phyloP scores from a whole-genome alignment of 2,888 invertebrate species.

The Lissonota sp. region DNA sequence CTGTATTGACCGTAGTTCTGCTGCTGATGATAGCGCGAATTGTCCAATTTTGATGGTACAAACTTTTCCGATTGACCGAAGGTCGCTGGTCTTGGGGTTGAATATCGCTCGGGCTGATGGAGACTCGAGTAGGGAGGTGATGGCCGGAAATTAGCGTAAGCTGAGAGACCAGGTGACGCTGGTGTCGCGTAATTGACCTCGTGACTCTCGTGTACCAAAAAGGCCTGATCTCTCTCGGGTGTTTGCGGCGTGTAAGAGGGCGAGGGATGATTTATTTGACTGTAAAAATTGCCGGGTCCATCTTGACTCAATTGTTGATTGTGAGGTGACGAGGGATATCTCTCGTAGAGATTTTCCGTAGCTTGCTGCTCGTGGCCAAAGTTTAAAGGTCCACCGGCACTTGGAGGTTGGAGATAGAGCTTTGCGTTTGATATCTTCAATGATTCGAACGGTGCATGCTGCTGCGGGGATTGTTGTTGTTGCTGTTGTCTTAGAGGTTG shows the following conservation, averaged over 20 bases:
- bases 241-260: slow-evolving; percentile 74
- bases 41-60: slow-evolving; percentile 62
- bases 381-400: slow-evolving; percentile 56
- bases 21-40: slow-evolving; percentile 34
- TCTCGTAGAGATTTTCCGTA: slow-evolving; percentile 68
- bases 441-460: slow-evolving; percentile 74
- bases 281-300: slow-evolving; percentile 73
- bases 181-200: slow-evolving; percentile 80
- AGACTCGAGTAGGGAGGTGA: slow-evolving; percentile 76
- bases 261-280: slow-evolving; percentile 75
- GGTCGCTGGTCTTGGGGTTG: slow-evolving; percentile 65
- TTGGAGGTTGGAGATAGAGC: slow-evolving; percentile 73
- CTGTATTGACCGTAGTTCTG: slow-evolving; percentile 34
- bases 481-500: slow-evolving; percentile 67
- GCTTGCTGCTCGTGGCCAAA: slow-evolving; percentile 68
- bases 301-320: slow-evolving; percentile 63
- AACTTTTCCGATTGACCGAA: slow-evolving; percentile 68
- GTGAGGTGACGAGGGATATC: slow-evolving; percentile 65
- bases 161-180: slow-evolving; percentile 67
- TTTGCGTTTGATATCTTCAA: slow-evolving; percentile 73
- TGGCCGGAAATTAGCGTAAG: slow-evolving; percentile 75
- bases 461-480: slow-evolving; percentile 57
- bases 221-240: slow-evolving; percentile 78
- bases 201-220: slow-evolving; percentile 80
- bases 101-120: slow-evolving; percentile 71